Percentiles rank a stretch among this genome's conserved stretches.
Conservation (phyloP, 2,888 invertebrate species). For the Ophioninae sp. region DNA sequence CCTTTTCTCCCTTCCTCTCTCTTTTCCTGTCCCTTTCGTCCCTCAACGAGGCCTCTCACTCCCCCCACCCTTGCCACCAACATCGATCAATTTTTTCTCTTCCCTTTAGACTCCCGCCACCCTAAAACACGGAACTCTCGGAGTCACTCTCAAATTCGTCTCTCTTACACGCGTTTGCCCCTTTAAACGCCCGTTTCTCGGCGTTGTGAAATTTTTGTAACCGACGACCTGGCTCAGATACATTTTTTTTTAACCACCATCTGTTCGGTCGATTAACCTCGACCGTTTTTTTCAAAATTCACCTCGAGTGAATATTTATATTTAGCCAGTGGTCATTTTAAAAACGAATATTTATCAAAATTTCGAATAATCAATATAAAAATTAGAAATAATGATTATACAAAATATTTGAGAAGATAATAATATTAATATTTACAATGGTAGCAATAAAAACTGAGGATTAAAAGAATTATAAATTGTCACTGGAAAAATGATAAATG, state of each 20-base stretch:
- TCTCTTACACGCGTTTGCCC: constrained; percentile 29
- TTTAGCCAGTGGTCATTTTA: background rate
- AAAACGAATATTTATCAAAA: too few species aligned
- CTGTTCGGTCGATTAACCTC: constrained; percentile 42
- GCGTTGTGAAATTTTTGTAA: constrained; percentile 21
- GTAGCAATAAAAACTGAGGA: too few species aligned
- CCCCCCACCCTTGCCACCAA: constrained; percentile 40
- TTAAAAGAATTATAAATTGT: too few species aligned
- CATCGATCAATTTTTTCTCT: constrained; percentile 43
- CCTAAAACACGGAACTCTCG: constrained; percentile 38
- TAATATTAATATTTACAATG: too few species aligned
- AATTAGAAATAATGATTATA: background rate
- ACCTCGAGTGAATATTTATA: background rate
- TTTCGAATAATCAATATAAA: background rate
- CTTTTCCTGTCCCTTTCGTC: constrained; percentile 16
- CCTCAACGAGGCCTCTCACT: background rate
- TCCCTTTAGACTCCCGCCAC: constrained; percentile 32
- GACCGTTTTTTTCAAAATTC: background rate
- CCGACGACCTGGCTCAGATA: constrained; percentile 13
- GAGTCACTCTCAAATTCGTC: constrained; percentile 36
- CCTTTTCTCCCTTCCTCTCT: constrained; percentile 32
- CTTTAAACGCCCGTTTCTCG: constrained; percentile 6
- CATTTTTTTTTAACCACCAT: constrained; percentile 49
- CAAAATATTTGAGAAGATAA: too few species aligned
- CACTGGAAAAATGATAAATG: too few species aligned